Base-by-base conservation (phyloP, 2,888 invertebrate species). In the Pyrgus malvae region DNA sequence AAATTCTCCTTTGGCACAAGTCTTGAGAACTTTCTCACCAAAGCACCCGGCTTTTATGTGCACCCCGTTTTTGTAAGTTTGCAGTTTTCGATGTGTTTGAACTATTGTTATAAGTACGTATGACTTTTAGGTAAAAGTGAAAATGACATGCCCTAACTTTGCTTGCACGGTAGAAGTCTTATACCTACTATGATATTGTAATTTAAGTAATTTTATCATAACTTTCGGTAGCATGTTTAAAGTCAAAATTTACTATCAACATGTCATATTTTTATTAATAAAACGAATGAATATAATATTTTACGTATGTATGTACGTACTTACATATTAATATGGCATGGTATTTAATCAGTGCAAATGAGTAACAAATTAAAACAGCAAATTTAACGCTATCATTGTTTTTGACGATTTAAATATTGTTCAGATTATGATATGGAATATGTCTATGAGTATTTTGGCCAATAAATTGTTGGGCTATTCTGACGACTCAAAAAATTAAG, bases 31-130 rank as follows among this genome's bases (percentile, higher is more conserved):
- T 79, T 72, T 73, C 73, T 76, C 79, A 86, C 85, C 45, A 84
- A 74, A 76, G 83, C 87, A 84, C 84, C 69, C 73, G 67, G 82
- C 86, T 85, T 85, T 79, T 80, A 80, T 69, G 78, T 83, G 89
- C 89, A 89, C 89, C 72, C 66, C 66, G 61, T 57, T 65, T 61
- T 54, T 57, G 51, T 64, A 33, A 25, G 59, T 72, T 73, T 71
- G 71, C 74, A 72, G 66, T 68, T 76, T 62, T 74, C 68, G 66
- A 68, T 77, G 71, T 79, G 72, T 80, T 65, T 33, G 11, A 48
- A 19, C 37, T 37, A 19, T 45, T 16, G 45, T 16, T 12, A 16
- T 38, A 45, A 12, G n/a, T 41, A 45, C 19, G n/a, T 41, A 14
- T 21, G 14, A 51, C 19, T 17, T 37, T 14, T 53, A 42, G 50